Base-by-base conservation (phyloP, 2,888 invertebrate genomes). In the Folsomia candida region DNA sequence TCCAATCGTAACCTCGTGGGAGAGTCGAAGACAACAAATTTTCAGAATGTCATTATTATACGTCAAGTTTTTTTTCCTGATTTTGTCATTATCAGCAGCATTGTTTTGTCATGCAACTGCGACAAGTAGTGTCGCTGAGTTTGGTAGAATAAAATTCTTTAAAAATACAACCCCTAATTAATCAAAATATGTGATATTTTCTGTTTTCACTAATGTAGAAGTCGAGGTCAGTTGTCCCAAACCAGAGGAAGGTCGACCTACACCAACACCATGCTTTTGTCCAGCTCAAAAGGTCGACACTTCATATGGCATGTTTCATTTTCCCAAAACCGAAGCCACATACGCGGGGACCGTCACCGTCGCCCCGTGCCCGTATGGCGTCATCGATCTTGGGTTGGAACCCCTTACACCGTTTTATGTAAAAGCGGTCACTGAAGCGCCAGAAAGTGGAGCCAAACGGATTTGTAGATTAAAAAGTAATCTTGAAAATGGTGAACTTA, bases 361-460 rank as follows among this genome's bases (percentile, higher is more conserved):
- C 2, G 57, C 67, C 2, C 22, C 27, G 1, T 76, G 76, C 64
- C 70, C 73, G 1, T 69, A 14, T 27, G 76, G 76, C 2, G 70
- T 71, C 57, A 20, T 59, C 24, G 26, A 70, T 47, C 59, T 71
- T 29, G 76, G 74, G 18, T 20, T 54, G 9, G 37, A 64, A 26
- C 28, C 69, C 1, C 47, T 76, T 51, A 47, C 54, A 22, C 6
- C 25, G 26, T 27, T 37, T 37, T 37, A 9, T 37, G 37, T 37
- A 4, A 37, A 37, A 14, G 37, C 6, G 37, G 37, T 37, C 6
- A 14, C 4, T 9, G 37, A 37, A 18, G 26, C 2, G 0, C 64
- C 60, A 25, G 47, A 25, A 24, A 76, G 76, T 69, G 76, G 76
- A 24, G 60, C 66, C 58, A 37, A 14, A 54, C 51, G 74, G 61